phyloP scores from a whole-genome alignment of 2,888 invertebrate genomes.

The Drosophila peninsularis region DNA sequence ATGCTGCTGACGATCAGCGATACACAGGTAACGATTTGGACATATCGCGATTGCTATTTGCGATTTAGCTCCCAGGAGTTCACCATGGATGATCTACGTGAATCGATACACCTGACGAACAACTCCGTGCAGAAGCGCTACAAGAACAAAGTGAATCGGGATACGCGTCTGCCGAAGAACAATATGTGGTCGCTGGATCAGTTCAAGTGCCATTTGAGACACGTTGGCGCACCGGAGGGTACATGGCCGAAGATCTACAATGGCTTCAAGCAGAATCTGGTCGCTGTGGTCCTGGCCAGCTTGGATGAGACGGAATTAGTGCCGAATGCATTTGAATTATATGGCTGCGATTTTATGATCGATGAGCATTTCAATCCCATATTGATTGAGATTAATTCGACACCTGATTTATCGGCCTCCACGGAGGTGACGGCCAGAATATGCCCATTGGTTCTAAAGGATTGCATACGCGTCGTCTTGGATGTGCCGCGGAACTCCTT shows the following conservation, averaged over 20 bases:
- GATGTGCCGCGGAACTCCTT: conserved; percentile 81
- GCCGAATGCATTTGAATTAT: conserved; percentile 93
- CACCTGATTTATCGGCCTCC: conserved; percentile 92
- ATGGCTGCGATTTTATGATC: conserved; percentile 96
- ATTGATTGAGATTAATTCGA: conserved; percentile 96
- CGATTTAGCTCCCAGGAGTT: conserved; percentile 94
- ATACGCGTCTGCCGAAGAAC: conserved; percentile 88
- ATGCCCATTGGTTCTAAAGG: conserved; percentile 92
- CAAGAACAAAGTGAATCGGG: conserved; percentile 84
- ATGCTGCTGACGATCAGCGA: conserved; percentile 90
- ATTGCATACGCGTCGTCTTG: conserved; percentile 93
- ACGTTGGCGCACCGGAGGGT: conserved; percentile 83
- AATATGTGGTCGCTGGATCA: conserved; percentile 94
- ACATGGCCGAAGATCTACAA: conserved; percentile 92
- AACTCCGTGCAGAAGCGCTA: conserved; percentile 94
- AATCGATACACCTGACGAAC: conserved; percentile 94
- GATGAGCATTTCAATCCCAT: conserved; percentile 94
- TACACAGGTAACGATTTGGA: conserved; percentile 92
- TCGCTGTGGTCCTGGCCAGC: conserved; percentile 91
- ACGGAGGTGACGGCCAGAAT: conserved; percentile 93
- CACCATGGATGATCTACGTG: conserved; percentile 91
- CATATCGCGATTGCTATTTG: conserved; percentile 93
- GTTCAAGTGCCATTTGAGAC: conserved; percentile 88
- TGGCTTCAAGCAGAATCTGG: conserved; percentile 93
- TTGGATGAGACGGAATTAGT: conserved; percentile 89